Evolutionary conservation across 2,888 invertebrate genomes (phyloP), one percentile per base, ranked within the genome.

Genomic region (Spatulosminthurus flaviceps): DNA sequence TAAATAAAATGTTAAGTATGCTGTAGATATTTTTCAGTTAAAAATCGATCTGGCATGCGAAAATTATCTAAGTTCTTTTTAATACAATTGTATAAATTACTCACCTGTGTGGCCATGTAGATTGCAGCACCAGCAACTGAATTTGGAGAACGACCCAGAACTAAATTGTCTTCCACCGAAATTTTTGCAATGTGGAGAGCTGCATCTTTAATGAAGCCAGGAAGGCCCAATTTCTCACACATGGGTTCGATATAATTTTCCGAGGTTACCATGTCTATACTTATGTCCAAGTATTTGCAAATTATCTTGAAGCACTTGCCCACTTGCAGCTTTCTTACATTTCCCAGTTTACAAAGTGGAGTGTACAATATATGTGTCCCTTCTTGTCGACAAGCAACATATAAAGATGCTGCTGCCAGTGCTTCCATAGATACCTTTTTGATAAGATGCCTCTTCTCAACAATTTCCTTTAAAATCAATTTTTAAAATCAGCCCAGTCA

Each of bases 121-220:
- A 64, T 64, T 19, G 64, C 64, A 16, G 64, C 64, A 22, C 22
- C 64, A 24, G 64, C 64, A n/a, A 64, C 64, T 22, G 64, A 22
- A 24, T 24, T 24, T 7, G 64, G 64, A 22, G 64, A 22, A 11
- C 64, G 64, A 1, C 64, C 64, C 13, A n/a, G 16, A 26, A 64
- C 64, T 19, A 64, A 19, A 26, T n/a, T 16, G 9, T 4, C 7
- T 13, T 5, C 26, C 1, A 22, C 64, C 9, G 64, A 9, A 2
- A 26, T 11, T 4, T 22, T 26, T 13, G 64, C 24, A 7, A 64
- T 16, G 2, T 9, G 7, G 2, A 11, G 19, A 4, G 64, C 64
- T 22, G 26, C 21, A 22, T 64, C 26, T 21, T 16, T 64, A 9
- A 64, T 13, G 22, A 4, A 26, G 2, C 19, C 26, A 2, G 64